phyloP scores from a whole-genome alignment of 2,797 vertebrate species.

The Staurois parvus region DNA sequence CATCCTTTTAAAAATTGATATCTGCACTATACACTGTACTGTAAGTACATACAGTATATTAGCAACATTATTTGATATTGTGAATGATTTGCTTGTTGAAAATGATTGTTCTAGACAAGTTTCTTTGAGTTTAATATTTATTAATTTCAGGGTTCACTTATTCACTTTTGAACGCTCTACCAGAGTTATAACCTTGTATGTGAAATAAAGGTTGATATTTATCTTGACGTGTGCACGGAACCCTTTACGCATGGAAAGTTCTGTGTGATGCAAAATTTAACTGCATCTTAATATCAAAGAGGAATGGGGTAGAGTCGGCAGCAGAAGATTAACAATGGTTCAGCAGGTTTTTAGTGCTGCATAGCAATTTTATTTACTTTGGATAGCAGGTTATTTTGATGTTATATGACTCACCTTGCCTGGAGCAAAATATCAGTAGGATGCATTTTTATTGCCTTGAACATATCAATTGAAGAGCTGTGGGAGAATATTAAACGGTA shows the following conservation, averaged over 20 bases:
- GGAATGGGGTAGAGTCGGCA: slow-evolving; percentile 26
- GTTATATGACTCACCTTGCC: slow-evolving; percentile 58
- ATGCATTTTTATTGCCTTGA: slow-evolving; percentile 49
- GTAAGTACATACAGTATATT: no score
- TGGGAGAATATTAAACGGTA: slow-evolving; percentile 49
- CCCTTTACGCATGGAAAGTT: slow-evolving; percentile 34
- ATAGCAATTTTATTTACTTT: slow-evolving; percentile 58
- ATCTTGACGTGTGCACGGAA: slow-evolving; percentile 40
- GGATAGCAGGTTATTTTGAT: slow-evolving; percentile 57
- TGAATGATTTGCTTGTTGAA: not conserved
- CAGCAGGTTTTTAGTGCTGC: slow-evolving; percentile 55
- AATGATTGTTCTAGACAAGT: not conserved
- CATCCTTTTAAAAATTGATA: no score
- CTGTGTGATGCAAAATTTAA: slow-evolving; percentile 47
- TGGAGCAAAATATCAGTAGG: slow-evolving; percentile 51
- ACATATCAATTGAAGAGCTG: slow-evolving; percentile 49
- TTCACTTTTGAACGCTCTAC: slow-evolving; percentile 21
- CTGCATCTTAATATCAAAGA: slow-evolving; percentile 49
- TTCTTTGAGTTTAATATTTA: not conserved
- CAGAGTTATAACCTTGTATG: slow-evolving; percentile 17
- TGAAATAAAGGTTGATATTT: slow-evolving; percentile 45
- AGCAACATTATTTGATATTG: no score
- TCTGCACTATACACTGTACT: no score
- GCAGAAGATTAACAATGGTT: slow-evolving; percentile 55
- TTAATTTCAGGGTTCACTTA: not conserved